These are phyloP conservation scores for Acromyrmex charruanus DNA, from an alignment of 1,140 invertebrate species.

Conservation along the genomic window DNA sequence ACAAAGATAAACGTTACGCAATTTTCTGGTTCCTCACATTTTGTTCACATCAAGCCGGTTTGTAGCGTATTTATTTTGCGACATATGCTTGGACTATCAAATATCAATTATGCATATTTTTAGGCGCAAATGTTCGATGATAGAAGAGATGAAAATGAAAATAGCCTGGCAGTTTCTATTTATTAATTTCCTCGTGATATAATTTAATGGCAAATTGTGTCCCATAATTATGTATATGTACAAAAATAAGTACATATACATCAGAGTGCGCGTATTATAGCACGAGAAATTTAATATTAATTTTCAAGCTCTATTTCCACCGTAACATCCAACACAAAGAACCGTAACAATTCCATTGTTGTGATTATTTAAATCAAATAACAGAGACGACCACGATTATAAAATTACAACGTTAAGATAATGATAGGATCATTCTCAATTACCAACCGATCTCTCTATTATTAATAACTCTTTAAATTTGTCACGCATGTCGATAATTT, in stretches of 20 bases:
- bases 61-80: neutral
- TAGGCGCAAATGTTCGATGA: slow-evolving; percentile 46
- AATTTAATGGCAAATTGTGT: neutral
- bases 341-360: neutral
- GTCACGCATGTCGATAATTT: neutral
- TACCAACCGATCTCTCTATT: neutral
- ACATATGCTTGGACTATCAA: slow-evolving; percentile 21
- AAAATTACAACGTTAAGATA: neutral
- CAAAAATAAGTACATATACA: neutral
- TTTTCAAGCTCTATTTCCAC: neutral
- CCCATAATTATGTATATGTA: neutral
- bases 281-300: slow-evolving; percentile 46
- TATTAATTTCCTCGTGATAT: slow-evolving; percentile 1
- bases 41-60: neutral
- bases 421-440: neutral
- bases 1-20: neutral
- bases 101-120: slow-evolving; percentile 64
- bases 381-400: too few relatives aligned
- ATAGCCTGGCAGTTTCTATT: too few relatives aligned
- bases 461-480: slow-evolving; percentile 12
- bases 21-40: slow-evolving; percentile 22
- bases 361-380: slow-evolving; percentile 28
- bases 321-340: slow-evolving; percentile 19
- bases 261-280: neutral
- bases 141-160: slow-evolving; percentile 24